These are phyloP conservation scores for Sebastes nivosus DNA, from an alignment of 2,797 vertebrate genomes.

Conservation along the genomic window DNA sequence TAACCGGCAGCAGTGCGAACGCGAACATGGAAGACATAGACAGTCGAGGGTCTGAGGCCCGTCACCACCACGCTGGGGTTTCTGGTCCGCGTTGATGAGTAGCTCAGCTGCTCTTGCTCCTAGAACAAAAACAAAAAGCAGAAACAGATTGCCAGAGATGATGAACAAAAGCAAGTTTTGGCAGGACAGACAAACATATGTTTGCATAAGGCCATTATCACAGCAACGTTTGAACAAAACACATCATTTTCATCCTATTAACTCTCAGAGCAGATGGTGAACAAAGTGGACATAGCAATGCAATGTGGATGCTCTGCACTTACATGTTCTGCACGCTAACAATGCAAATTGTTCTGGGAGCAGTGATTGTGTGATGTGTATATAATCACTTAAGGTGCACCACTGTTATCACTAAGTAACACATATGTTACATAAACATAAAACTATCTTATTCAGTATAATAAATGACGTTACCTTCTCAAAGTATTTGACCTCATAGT, in stretches of 20 bases:
- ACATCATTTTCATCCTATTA: slow-evolving; percentile 23
- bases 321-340: slow-evolving; percentile 11
- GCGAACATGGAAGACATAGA: slow-evolving; percentile 95
- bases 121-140: slow-evolving; percentile 56
- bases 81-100: slow-evolving; percentile 95
- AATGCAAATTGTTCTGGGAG: slow-evolving; percentile 19
- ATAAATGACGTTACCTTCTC: slow-evolving; percentile 87
- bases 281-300: slow-evolving; percentile 11
- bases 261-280: slow-evolving; percentile 39
- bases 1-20: slow-evolving; percentile 92
- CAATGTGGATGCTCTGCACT: slow-evolving; percentile 15
- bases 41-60: slow-evolving; percentile 93
- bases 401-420: not conserved
- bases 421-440: not conserved
- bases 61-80: slow-evolving; percentile 91
- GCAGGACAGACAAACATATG: not conserved
- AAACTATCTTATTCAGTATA: not conserved
- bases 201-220: slow-evolving; percentile 35
- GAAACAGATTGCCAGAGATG: slow-evolving; percentile 16
- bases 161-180: slow-evolving; percentile 23
- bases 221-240: slow-evolving; percentile 19
- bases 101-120: slow-evolving; percentile 97
- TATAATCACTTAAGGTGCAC: not conserved
- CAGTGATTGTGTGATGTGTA: not conserved
- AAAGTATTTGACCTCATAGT: slow-evolving; percentile 99